phyloP scores from a whole-genome alignment of 1,140 invertebrate genomes.

The Grapholita molesta region DNA sequence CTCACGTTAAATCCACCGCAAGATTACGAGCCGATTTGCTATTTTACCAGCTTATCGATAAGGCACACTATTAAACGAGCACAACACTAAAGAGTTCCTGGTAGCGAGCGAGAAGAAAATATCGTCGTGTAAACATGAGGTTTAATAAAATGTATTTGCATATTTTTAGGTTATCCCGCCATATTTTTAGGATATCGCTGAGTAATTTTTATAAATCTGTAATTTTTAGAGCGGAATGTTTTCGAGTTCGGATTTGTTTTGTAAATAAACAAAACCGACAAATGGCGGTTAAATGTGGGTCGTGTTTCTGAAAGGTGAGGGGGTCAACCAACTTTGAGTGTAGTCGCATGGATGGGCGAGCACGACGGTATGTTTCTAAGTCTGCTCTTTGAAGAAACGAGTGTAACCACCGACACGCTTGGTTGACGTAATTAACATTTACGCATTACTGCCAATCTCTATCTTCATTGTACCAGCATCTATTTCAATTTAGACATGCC shows the following conservation, averaged over 20 bases:
- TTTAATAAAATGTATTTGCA: conserved; percentile 37
- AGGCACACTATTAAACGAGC: conserved; percentile 45
- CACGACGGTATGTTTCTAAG: not conserved
- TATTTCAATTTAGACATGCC: not conserved
- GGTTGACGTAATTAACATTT: not conserved
- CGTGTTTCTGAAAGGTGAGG: conserved; percentile 6
- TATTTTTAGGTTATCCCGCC: conserved; percentile 39
- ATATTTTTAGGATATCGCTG: conserved; percentile 9
- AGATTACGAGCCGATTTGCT: conserved; percentile 40
- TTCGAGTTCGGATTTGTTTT: not conserved
- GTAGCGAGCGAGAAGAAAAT: conserved; percentile 32
- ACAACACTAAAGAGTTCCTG: conserved; percentile 36
- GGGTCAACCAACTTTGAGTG: conserved; percentile 9
- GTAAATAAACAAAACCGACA: not conserved
- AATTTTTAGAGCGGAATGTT: conserved; percentile 9
- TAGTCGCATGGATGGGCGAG: not conserved
- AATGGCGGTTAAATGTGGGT: not conserved
- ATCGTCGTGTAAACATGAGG: conserved; percentile 35
- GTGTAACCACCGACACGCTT: not conserved
- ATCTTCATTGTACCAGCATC: no score
- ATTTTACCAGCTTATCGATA: conserved; percentile 52
- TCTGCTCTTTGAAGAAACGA: not conserved
- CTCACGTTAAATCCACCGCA: conserved; percentile 59
- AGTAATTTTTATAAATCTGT: not conserved
- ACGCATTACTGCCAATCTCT: not conserved